A percentile compares a stretch with the other conserved stretches of the same genome.
These are phyloP conservation scores for Phasianus colchicus DNA, from an alignment of 2,113 vertebrate genomes.

Conservation along the genomic window DNA sequence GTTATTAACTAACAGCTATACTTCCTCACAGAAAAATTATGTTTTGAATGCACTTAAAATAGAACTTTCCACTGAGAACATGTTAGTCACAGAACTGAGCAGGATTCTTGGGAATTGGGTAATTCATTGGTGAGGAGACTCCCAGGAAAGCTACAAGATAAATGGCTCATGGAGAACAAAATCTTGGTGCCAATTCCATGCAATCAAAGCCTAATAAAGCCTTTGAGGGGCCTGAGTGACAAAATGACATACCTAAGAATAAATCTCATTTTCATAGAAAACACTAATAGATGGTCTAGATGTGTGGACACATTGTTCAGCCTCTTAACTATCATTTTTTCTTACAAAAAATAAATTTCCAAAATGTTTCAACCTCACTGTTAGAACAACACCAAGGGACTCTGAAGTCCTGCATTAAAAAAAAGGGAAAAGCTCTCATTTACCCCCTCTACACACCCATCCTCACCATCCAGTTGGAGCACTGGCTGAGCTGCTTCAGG, in stretches of 20 bases:
- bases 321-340: not conserved
- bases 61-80: not conserved
- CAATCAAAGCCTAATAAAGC: not conserved
- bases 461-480: not conserved
- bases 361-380: not conserved
- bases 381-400: not conserved
- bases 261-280: not conserved
- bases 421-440: not conserved
- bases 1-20: not conserved
- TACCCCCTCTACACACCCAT: not conserved
- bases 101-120: not conserved
- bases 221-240: not conserved
- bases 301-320: not conserved
- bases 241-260: not conserved
- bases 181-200: not conserved
- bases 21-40: not conserved
- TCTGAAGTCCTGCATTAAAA: not conserved
- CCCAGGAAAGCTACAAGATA: not conserved
- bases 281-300: not conserved
- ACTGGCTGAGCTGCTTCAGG: not conserved
- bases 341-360: not conserved
- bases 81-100: not conserved
- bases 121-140: not conserved
- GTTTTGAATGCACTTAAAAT: slow-evolving; percentile 19
- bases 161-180: not conserved